Base-by-base conservation (phyloP, 2,797 vertebrate species). In the Helicolenus hilgendorfi region DNA sequence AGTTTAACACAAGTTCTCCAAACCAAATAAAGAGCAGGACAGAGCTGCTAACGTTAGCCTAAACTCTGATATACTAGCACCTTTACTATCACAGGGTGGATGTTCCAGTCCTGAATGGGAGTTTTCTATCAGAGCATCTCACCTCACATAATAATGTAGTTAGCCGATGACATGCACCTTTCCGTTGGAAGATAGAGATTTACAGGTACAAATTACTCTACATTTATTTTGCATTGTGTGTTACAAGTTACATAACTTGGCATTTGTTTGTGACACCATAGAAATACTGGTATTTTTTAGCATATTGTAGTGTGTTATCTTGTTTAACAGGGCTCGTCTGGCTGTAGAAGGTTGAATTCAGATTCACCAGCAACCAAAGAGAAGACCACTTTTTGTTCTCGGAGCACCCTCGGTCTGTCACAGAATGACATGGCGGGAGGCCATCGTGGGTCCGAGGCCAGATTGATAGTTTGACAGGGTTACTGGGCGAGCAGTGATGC, bases 401-500 rank as follows among this genome's bases (percentile, higher is more conserved):
- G 2, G 4, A 0, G 15, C 35, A 45, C 36, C 36, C 22, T 63
- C 14, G 11, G 27, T 35, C 55, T 67, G 64, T 29, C 31, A 31
- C 22, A 63, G 11, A 73, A 62, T 11, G 14, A 63, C 59, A 55
- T n/a, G 15, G 6, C n/a, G 35, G 35, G 26, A 27, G 10, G 63
- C 2, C 13, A 2, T 62, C 9, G 14, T 31, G 5, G 35, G 70
- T 81, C 62, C 53, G 64, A 60, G 86, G 64, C 35, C 68, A 83
- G 76, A 85, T 85, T 91, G 77, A 89, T 77, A 55, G 84, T 81
- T 91, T 55, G 67, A 84, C 79, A 69, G 22, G 68, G 69, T 88
- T 89, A 84, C 68, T 68, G 65, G 55, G 63, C 1, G 3, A 83
- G 60, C 62, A 60, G 77, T 67, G 64, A 79, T 63, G 72, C 59